Conservation (phyloP, 2,113 vertebrate genomes). For the Spilogale gracilis region DNA sequence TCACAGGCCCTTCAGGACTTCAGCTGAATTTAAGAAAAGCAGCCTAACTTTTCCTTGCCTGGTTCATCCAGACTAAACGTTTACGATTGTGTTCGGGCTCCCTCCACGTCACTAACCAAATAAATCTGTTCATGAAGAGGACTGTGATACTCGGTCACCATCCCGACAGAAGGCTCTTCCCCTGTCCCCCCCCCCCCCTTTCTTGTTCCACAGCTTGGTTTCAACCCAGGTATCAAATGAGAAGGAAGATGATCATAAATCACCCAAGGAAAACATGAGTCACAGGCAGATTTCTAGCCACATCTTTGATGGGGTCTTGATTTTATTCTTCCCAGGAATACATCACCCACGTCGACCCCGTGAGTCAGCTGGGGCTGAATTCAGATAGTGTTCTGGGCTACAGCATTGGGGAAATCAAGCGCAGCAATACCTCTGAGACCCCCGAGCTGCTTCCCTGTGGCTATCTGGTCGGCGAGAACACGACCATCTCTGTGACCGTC, state of each 20-base stretch:
- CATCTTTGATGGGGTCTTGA: background rate
- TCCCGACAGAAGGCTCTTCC: background rate
- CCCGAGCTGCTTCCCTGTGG: conserved; percentile 98
- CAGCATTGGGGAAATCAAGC: conserved; percentile 95
- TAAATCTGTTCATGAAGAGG: conserved; percentile 34
- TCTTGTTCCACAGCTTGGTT: background rate
- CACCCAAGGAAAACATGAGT: background rate
- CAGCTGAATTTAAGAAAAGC: background rate
- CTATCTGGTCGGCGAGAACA: conserved; percentile 97
- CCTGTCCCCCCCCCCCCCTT: fast-evolving
- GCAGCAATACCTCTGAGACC: conserved; percentile 88
- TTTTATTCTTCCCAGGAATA: conserved; percentile 91
- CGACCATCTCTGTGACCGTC: conserved; percentile 95
- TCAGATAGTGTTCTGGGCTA: conserved; percentile 97
- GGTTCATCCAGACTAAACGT: conserved; percentile 52
- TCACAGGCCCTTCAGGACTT: background rate
- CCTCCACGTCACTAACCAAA: background rate
- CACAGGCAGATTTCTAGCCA: background rate
- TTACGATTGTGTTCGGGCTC: background rate
- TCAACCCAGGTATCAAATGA: background rate
- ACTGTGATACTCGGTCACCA: background rate
- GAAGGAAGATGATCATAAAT: background rate
- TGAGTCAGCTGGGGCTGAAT: conserved; percentile 95
- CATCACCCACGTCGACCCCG: conserved; percentile 95
- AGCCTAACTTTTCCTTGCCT: background rate